Evolutionary conservation across 2,888 invertebrate genomes (phyloP).

Genomic region (Adineta ricciae): DNA sequence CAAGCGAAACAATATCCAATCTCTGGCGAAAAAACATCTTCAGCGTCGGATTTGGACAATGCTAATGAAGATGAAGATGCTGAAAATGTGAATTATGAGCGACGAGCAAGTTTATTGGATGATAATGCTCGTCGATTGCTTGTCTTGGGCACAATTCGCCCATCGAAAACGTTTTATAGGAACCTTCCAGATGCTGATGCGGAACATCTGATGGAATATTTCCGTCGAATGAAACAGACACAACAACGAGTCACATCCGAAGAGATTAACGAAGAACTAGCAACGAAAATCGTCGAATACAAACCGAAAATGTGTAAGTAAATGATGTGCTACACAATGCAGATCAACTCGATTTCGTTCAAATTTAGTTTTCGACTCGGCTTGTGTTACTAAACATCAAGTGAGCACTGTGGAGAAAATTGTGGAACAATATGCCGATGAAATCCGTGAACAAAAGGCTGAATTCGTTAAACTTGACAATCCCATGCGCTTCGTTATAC

Average conservation of each 20-base stretch:
- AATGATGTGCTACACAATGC: too few relatives aligned
- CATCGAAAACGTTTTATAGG: constrained; percentile 33
- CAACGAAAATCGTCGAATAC: neutral
- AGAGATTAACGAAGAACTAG: neutral
- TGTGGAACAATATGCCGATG: neutral
- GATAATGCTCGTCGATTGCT: constrained; percentile 28
- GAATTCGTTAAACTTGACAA: constrained; percentile 2
- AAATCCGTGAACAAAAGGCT: neutral
- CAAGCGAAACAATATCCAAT: neutral
- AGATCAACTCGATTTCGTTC: too few relatives aligned
- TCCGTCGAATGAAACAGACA: neutral
- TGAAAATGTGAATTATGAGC: neutral
- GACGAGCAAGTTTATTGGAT: constrained; percentile 9
- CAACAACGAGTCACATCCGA: neutral
- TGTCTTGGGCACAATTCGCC: constrained; percentile 29
- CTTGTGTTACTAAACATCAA: neutral
- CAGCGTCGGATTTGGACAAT: neutral
- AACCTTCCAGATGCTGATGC: constrained; percentile 28
- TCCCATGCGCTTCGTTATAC: neutral
- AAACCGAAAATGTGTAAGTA: constrained; percentile 13
- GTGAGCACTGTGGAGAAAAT: neutral
- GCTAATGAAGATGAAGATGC: neutral
- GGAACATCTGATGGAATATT: constrained; percentile 28
- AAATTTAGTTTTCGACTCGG: constrained; percentile 1
- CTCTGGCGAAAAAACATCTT: neutral